Evolutionary conservation across 2,797 vertebrate genomes (phyloP).

Genomic region (Otus scops): DNA sequence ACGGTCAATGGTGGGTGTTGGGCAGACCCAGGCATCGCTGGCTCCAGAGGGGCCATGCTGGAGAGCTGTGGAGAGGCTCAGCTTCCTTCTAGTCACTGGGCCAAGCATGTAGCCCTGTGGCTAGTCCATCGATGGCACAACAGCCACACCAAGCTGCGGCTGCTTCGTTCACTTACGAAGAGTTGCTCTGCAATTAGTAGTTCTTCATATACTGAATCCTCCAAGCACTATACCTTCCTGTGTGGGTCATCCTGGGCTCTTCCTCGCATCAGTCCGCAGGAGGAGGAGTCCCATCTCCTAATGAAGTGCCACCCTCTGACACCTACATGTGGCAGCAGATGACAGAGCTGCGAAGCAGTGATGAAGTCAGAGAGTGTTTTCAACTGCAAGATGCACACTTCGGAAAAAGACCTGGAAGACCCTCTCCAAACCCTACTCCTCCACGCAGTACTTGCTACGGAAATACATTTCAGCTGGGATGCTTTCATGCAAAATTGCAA

Average conservation of each 20-base stretch:
- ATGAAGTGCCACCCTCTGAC: accelerated
- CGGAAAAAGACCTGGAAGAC: not conserved
- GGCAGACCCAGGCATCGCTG: not conserved
- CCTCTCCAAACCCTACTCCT: not conserved
- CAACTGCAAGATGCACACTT: not conserved
- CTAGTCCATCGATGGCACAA: not conserved
- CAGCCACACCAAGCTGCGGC: not conserved
- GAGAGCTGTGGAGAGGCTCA: not conserved
- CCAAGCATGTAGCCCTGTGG: not conserved
- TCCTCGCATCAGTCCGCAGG: not conserved
- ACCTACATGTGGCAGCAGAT: accelerated
- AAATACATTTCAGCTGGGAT: not conserved
- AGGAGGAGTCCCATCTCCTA: not conserved
- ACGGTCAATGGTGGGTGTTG: accelerated
- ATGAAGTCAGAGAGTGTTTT: not conserved
- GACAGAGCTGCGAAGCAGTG: accelerated
- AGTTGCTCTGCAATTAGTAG: not conserved
- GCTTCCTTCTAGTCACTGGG: not conserved
- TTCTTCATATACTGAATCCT: not conserved
- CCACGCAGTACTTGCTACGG: not conserved
- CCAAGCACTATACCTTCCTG: not conserved
- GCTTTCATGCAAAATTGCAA: not conserved
- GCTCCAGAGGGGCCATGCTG: not conserved
- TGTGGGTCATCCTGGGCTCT: not conserved
- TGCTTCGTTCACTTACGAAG: not conserved